phyloP scores from a whole-genome alignment of 2,797 vertebrate species.

The Crenichthys baileyi region DNA sequence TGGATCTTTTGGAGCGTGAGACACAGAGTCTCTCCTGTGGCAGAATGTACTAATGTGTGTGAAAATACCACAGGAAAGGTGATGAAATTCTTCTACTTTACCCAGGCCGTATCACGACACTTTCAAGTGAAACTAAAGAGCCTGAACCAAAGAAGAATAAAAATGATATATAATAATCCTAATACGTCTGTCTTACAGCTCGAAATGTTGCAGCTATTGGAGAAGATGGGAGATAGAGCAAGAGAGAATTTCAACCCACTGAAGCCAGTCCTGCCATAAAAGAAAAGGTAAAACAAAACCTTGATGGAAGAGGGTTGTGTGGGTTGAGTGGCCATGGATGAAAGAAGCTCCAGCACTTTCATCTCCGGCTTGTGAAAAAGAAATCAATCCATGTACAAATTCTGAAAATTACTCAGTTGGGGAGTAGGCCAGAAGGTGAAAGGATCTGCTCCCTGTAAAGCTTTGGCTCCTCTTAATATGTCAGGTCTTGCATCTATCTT shows the following conservation, averaged over 20 bases:
- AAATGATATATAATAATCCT: constrained; percentile 62
- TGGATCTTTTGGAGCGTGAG: constrained; percentile 28
- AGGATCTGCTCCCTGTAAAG: constrained; percentile 29
- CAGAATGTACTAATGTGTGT: constrained; percentile 44
- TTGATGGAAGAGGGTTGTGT: constrained; percentile 43
- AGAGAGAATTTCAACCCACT: constrained; percentile 52
- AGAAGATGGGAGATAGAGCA: constrained; percentile 42
- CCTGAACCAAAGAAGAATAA: constrained; percentile 49
- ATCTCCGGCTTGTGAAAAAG: constrained; percentile 50
- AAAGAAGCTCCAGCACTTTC: constrained; percentile 63
- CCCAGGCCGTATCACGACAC: constrained; percentile 40
- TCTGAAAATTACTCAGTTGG: constrained; percentile 38
- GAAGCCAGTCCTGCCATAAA: constrained; percentile 43
- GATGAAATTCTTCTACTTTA: constrained; percentile 49
- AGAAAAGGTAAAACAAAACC: constrained; percentile 40
- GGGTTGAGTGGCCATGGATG: constrained; percentile 58
- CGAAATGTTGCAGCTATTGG: constrained; percentile 58
- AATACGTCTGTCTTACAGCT: constrained; percentile 50
- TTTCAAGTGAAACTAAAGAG: constrained; percentile 58
- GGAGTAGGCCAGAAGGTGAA: constrained; percentile 40
- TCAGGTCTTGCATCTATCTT: constrained; percentile 9
- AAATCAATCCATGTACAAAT: constrained; percentile 46
- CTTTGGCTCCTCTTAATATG: constrained; percentile 8
- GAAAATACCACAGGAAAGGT: constrained; percentile 46
- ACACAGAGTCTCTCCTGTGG: constrained; percentile 29